Conservation (phyloP, 2,888 invertebrate species). For the Ommatoiulus sabulosus region DNA sequence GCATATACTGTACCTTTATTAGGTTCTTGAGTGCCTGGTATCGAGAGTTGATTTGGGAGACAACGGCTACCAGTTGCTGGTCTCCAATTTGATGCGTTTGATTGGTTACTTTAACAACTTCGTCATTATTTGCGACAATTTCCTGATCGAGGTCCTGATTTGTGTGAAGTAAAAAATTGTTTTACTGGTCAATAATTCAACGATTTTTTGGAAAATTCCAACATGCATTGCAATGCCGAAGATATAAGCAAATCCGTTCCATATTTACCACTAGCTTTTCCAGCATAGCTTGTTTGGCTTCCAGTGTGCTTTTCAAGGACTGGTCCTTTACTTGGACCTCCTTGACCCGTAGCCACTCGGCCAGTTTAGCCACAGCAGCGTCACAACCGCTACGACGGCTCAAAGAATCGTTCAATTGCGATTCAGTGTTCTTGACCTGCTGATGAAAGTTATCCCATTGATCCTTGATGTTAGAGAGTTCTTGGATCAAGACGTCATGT, state of each 20-base stretch:
- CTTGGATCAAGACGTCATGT: constrained; percentile 79
- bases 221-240: not conserved
- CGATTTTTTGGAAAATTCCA: not conserved
- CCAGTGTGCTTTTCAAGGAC: constrained; percentile 85
- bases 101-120: constrained; percentile 77
- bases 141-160: constrained; percentile 75
- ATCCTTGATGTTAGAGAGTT: constrained; percentile 79
- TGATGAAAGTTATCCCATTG: constrained; percentile 81
- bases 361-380: constrained; percentile 80
- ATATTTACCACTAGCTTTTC: constrained; percentile 75
- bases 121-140: constrained; percentile 76
- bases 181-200: not conserved
- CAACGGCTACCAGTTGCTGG: constrained; percentile 78
- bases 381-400: constrained; percentile 86
- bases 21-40: constrained; percentile 85
- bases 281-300: constrained; percentile 83
- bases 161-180: constrained; percentile 30
- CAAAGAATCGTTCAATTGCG: constrained; percentile 80
- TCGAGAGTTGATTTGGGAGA: constrained; percentile 82
- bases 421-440: constrained; percentile 78
- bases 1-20: constrained; percentile 71
- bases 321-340: constrained; percentile 90
- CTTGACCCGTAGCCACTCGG: constrained; percentile 86
- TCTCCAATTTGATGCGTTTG: constrained; percentile 80
- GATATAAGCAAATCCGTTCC: not conserved